Percentiles rank a stretch among this genome's conserved stretches.
Conservation (phyloP, 2,797 vertebrate genomes). For the Selene dorsalis region DNA sequence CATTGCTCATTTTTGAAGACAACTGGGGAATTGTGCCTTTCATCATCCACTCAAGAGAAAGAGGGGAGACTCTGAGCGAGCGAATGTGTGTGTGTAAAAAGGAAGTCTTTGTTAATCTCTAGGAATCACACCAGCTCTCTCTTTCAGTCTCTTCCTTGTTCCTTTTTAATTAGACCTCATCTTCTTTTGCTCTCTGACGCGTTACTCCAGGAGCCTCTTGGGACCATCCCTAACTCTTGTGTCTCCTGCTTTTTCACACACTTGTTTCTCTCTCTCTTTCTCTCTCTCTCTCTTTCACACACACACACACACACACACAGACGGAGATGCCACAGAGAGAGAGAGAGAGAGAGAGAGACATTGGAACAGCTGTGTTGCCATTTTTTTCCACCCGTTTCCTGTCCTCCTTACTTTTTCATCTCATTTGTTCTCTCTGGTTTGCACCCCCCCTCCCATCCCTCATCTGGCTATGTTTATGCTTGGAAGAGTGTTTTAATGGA, state of each 20-base stretch:
- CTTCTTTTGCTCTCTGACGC: conserved; percentile 53
- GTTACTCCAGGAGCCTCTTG: conserved; percentile 67
- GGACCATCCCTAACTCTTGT: conserved; percentile 47
- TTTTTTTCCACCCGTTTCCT: conserved; percentile 29
- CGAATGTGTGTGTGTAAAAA: conserved; percentile 22
- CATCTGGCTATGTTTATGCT: conserved; percentile 68
- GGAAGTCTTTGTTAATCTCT: conserved; percentile 64
- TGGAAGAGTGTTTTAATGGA: conserved; percentile 73
- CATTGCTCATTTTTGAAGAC: conserved; percentile 70
- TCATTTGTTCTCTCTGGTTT: conserved; percentile 64
- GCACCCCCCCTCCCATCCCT: conserved; percentile 41
- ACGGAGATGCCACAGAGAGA: not conserved
- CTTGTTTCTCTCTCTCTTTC: conserved; percentile 26
- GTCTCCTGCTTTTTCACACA: conserved; percentile 37
- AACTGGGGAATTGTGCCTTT: conserved; percentile 61
- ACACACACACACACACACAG: not conserved
- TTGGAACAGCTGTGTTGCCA: not conserved
- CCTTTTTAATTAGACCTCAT: conserved; percentile 74
- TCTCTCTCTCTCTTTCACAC: not conserved
- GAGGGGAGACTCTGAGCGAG: conserved; percentile 8
- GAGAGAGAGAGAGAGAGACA: not conserved
- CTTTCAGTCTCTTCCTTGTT: conserved; percentile 58
- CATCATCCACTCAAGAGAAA: conserved; percentile 55
- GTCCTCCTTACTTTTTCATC: conserved; percentile 39
- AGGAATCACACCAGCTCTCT: conserved; percentile 62